Conservation (phyloP, 2,113 vertebrate genomes). For the Carettochelys insculpta region DNA sequence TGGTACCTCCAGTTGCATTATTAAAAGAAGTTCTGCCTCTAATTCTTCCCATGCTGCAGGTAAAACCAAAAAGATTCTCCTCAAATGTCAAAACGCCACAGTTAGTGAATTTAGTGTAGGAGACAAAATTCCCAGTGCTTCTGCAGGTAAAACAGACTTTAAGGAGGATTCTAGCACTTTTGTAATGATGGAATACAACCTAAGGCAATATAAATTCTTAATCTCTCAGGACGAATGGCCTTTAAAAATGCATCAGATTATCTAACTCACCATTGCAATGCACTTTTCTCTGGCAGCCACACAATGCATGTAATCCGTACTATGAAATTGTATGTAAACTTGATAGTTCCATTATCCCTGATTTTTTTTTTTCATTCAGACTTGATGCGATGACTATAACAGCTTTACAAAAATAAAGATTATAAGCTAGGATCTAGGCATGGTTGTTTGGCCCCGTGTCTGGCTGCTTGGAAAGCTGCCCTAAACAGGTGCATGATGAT, state of each 20-base stretch:
- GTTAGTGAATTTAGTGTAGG: conserved; percentile 70
- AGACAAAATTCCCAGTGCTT: conserved; percentile 75
- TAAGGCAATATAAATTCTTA: conserved; percentile 77
- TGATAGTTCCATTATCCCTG: conserved; percentile 16
- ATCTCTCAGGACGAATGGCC: conserved; percentile 75
- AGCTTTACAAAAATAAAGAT: background rate
- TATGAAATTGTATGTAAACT: conserved; percentile 18
- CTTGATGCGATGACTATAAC: conserved; percentile 49
- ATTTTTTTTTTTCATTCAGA: conserved; percentile 51
- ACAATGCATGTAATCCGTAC: background rate
- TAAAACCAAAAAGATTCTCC: conserved; percentile 69
- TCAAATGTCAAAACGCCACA: conserved; percentile 73
- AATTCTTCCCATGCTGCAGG: conserved; percentile 70
- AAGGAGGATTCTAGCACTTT: conserved; percentile 72
- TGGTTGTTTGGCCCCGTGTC: background rate
- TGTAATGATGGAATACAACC: conserved; percentile 79
- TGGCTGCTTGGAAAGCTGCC: background rate
- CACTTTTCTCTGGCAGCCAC: conserved; percentile 66
- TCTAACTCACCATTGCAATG: conserved; percentile 59
- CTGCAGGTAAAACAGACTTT: conserved; percentile 80
- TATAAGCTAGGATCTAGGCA: background rate
- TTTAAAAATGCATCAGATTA: conserved; percentile 76
- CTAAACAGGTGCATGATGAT: background rate
- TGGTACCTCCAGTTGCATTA: conserved; percentile 68
- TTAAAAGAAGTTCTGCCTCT: conserved; percentile 72